These are phyloP conservation scores for Micronycteris hirsuta DNA, from an alignment of 2,113 vertebrate species.

Conservation along the genomic window DNA sequence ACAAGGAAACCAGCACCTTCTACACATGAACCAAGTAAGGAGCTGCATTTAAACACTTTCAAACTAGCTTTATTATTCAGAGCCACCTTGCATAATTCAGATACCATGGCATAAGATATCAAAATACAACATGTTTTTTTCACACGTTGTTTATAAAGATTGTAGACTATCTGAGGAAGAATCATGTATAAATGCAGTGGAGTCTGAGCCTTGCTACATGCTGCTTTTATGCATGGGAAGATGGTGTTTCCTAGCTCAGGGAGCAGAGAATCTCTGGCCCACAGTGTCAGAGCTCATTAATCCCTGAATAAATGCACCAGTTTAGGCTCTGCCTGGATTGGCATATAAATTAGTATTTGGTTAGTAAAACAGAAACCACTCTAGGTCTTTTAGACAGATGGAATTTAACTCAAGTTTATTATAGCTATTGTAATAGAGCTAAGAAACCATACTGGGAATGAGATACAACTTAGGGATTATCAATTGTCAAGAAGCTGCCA, in stretches of 20 bases:
- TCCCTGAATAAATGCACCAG: not conserved
- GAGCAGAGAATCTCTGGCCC: fast-evolving
- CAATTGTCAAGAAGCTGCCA: not conserved
- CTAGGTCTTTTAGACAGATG: not conserved
- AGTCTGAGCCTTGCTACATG: not conserved
- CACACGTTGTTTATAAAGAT: not conserved
- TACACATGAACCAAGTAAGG: not conserved
- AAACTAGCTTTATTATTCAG: not conserved
- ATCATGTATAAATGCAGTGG: not conserved
- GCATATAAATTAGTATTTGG: not conserved
- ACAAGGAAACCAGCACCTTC: not conserved
- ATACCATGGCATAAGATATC: not conserved
- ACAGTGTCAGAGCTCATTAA: not conserved
- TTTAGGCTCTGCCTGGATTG: not conserved
- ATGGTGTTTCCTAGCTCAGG: not conserved
- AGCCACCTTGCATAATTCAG: not conserved
- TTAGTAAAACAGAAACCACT: not conserved
- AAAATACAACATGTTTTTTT: not conserved
- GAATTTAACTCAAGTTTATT: not conserved
- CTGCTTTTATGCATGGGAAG: not conserved
- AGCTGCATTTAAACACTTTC: not conserved
- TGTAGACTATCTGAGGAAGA: not conserved
- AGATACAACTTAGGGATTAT: not conserved
- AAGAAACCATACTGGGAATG: not conserved
- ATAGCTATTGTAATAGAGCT: not conserved